Evolutionary conservation across 2,888 invertebrate genomes (phyloP), one percentile per base, ranked within the genome.

Genomic region (Sceliomorpha sp.): DNA sequence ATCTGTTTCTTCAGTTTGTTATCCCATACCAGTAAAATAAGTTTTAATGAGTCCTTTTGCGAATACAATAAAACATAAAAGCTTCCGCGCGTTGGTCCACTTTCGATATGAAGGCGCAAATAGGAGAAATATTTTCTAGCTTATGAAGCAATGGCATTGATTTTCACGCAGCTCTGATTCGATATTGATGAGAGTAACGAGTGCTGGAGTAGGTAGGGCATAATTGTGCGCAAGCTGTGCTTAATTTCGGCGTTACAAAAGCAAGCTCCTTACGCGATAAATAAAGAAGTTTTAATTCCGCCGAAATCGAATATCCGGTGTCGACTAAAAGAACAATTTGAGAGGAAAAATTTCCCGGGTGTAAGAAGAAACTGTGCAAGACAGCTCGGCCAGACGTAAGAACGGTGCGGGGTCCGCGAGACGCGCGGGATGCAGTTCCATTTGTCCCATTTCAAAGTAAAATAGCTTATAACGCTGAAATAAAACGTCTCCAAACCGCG

Each of bases 381-480:
- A 47, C 17, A 51, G 51, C 26, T 26, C 42, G 39, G 14, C 31
- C 32, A 37, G 39, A 44, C 51, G 39, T 40, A 59, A 66, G 55
- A 58, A 64, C 26, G 47, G 67, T 24, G 20, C 37, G 29, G 26
- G 50, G 24, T 68, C 60, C 51, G 37, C 48, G 34, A 32, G 48
- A 55, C 37, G 56, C 50, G 47, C 58, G 58, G 55, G 53, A 72
- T 58, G 76, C 78, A 77, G 81, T 83, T 80, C 73, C 79, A 82
- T 79, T 83, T 80, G 83, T 79, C 75, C 79, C 72, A 79, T 83
- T 82, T 81, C 75, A 75, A 80, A 78, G 77, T 78, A 76, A 78
- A 80, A 80, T 83, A 77, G 79, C 75, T 80, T 82, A 81, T 82
- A 82, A 81, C 74, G 77, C 73, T 74, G 78, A 78, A 80, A 81